Conservation (phyloP, 2,797 vertebrate genomes). For the Dermochelys coriacea region DNA sequence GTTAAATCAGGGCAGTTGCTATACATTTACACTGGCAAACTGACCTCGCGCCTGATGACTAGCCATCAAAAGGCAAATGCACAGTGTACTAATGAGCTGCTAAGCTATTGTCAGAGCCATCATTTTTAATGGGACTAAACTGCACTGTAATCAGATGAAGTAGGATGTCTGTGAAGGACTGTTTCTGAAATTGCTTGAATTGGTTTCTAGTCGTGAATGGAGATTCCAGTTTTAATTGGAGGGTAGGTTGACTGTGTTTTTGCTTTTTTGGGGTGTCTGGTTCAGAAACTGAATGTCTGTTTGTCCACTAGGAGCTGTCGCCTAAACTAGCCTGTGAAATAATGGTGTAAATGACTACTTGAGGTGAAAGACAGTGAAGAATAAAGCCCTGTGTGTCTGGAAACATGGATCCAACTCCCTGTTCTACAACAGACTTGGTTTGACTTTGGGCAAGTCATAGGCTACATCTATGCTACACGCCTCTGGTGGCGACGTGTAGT, state of each 20-base stretch:
- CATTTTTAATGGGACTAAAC: conserved; percentile 11
- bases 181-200: conserved; percentile 20
- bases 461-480: not conserved
- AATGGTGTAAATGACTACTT: not conserved
- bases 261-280: not conserved
- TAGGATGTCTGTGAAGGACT: not conserved
- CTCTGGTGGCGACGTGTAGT: not conserved
- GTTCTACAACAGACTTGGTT: not conserved
- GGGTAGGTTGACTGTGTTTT: not conserved
- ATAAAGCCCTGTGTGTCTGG: not conserved
- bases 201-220: conserved; percentile 6
- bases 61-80: not conserved
- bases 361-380: not conserved
- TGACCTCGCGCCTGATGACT: not conserved
- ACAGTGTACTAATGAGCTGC: not conserved
- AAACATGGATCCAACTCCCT: not conserved
- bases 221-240: conserved; percentile 30
- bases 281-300: not conserved
- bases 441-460: not conserved
- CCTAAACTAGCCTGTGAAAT: accelerated
- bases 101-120: not conserved
- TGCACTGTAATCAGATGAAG: conserved; percentile 9
- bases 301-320: not conserved
- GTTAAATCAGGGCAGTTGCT: not conserved
- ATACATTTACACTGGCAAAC: not conserved